Evolutionary conservation across 1,140 invertebrate genomes (phyloP).

Genomic region (Microplitis demolitor): DNA sequence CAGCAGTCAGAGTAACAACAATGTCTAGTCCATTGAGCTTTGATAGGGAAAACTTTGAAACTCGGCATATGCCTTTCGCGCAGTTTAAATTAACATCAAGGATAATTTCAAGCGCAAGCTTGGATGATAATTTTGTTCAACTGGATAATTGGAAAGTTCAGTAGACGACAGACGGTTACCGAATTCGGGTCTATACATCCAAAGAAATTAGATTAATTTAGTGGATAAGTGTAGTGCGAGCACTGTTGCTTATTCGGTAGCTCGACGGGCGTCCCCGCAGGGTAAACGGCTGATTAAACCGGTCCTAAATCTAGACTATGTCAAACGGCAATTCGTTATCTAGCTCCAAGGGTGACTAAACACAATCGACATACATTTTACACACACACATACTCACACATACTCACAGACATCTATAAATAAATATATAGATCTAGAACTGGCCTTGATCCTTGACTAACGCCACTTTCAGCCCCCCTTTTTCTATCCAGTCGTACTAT

Average conservation of each 20-base stretch:
- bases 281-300: constrained; percentile 29
- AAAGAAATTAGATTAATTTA: constrained; percentile 28
- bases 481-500: background rate
- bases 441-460: constrained; percentile 12
- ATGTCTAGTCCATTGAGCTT: no score
- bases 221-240: constrained; percentile 18
- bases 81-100: constrained; percentile 7
- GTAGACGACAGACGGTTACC: constrained; percentile 4
- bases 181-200: background rate
- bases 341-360: constrained; percentile 9
- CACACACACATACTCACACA: background rate
- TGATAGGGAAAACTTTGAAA: background rate
- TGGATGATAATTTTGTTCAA: constrained; percentile 4
- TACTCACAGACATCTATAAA: background rate
- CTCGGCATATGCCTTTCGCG: background rate
- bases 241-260: background rate
- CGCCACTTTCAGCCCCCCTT: constrained; percentile 1
- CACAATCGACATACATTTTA: background rate
- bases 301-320: constrained; percentile 28
- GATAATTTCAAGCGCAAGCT: background rate
- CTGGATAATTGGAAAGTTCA: constrained; percentile 18
- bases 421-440: background rate
- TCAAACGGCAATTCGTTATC: constrained; percentile 31
- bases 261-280: background rate
- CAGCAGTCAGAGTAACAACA: no score